These are phyloP conservation scores for Philaethria dido DNA, from an alignment of 2,888 invertebrate genomes.

Conservation along the genomic window DNA sequence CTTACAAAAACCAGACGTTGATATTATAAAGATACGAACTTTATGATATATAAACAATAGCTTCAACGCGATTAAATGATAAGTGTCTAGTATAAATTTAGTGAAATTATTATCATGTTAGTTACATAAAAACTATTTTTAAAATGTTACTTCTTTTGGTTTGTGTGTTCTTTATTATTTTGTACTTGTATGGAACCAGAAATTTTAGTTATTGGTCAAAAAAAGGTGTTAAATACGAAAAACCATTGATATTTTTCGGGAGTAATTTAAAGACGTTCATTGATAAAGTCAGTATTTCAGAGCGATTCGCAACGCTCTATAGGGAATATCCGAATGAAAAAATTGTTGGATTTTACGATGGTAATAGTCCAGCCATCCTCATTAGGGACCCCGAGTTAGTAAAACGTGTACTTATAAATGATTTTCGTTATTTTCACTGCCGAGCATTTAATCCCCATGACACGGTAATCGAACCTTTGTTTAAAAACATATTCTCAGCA, in stretches of 20 bases:
- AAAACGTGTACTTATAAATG: slow-evolving; percentile 50
- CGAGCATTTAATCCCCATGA: slow-evolving; percentile 49
- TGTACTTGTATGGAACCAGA: slow-evolving; percentile 41
- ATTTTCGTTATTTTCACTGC: slow-evolving; percentile 51
- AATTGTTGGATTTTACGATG: slow-evolving; percentile 52
- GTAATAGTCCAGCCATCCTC: slow-evolving; percentile 47
- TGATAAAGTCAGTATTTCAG: slow-evolving; percentile 40
- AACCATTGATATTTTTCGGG: slow-evolving; percentile 37
- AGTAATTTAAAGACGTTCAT: slow-evolving; percentile 36
- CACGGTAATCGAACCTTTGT: slow-evolving; percentile 48
- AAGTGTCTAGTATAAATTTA: no score
- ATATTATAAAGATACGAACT: no score
- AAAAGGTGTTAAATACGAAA: slow-evolving; percentile 36
- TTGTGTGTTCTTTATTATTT: no score
- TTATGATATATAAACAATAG: no score
- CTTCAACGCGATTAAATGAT: no score
- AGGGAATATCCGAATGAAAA: slow-evolving; percentile 50
- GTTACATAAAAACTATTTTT: no score
- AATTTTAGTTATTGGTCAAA: slow-evolving; percentile 40
- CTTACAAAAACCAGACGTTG: no score
- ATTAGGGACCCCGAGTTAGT: slow-evolving; percentile 54
- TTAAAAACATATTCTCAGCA: slow-evolving; percentile 52
- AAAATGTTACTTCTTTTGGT: no score
- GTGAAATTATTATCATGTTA: no score
- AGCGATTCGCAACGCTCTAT: slow-evolving; percentile 46